Conservation (phyloP, 30 jellyfish, hydroid and myxozoan species). For the Sanderia malayensis region DNA sequence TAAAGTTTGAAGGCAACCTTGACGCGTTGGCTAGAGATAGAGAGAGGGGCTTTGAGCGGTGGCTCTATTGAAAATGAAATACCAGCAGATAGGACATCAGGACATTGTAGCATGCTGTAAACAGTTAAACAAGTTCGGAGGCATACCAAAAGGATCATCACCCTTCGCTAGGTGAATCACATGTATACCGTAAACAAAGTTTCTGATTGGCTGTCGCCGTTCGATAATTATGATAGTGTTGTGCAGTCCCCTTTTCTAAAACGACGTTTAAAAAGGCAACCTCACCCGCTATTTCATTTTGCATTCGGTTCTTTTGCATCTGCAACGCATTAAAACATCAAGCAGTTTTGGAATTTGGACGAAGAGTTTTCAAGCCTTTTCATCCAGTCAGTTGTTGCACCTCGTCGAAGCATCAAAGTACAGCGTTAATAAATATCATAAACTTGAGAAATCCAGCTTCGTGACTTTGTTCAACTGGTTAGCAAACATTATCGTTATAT, state of each 20-base stretch:
- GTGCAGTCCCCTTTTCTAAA: constrained; percentile 31
- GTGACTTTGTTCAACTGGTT: constrained; percentile 12
- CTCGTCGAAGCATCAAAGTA: too few relatives aligned
- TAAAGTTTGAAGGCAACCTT: neutral
- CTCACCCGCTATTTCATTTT: constrained; percentile 6
- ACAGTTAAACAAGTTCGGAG: constrained; percentile 68
- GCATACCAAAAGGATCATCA: constrained; percentile 59
- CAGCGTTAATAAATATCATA: too few relatives aligned
- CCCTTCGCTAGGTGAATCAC: constrained; percentile 76
- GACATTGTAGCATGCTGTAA: constrained; percentile 87
- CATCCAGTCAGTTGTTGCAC: too few relatives aligned
- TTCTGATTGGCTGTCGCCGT: constrained; percentile 51
- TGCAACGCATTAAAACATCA: constrained; percentile 29
- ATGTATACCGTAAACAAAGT: constrained; percentile 66
- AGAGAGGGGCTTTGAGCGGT: too few relatives aligned
- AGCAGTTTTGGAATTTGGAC: constrained; percentile 45
- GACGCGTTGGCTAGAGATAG: neutral
- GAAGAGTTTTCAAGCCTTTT: too few relatives aligned
- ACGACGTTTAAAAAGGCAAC: constrained; percentile 55
- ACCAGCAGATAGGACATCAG: constrained; percentile 60
- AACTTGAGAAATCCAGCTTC: too few relatives aligned
- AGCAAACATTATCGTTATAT: neutral
- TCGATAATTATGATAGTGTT: constrained; percentile 50
- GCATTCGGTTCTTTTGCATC: neutral
- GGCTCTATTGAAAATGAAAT: constrained; percentile 53